Percentiles rank a stretch among this genome's conserved stretches.
Evolutionary conservation across 2,113 vertebrate species (phyloP).

Genomic region (Psettodes erumei): DNA sequence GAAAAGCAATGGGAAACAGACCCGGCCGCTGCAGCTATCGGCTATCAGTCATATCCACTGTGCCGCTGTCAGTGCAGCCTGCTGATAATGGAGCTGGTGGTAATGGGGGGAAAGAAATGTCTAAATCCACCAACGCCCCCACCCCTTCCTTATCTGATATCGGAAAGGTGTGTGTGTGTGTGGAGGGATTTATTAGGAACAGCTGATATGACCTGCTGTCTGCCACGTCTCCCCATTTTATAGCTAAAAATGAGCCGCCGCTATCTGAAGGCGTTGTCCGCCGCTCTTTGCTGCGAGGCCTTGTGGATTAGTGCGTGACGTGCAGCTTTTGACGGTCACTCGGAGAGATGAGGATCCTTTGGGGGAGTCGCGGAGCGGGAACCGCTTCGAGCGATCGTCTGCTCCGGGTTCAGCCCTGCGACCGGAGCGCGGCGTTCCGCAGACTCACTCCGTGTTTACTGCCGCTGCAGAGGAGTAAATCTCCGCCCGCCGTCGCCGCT

Average conservation of each 20-base stretch:
- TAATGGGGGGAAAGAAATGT: background rate
- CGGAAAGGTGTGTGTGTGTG: background rate
- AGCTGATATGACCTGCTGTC: no score
- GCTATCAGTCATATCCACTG: slow-evolving; percentile 52
- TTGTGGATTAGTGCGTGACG: no score
- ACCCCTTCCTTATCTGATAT: no score
- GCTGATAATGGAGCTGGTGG: background rate
- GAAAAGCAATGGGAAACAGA: slow-evolving; percentile 57
- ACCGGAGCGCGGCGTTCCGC: background rate
- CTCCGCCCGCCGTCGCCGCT: background rate
- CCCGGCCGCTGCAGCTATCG: slow-evolving; percentile 24
- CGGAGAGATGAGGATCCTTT: no score
- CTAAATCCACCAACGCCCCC: no score
- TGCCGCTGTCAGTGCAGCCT: slow-evolving; percentile 16
- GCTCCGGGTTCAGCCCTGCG: background rate
- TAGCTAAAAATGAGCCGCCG: background rate
- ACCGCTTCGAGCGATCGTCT: no score
- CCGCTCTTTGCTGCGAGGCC: no score
- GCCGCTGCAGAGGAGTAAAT: background rate
- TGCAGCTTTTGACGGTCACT: background rate
- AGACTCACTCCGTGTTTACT: background rate
- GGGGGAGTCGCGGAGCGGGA: no score
- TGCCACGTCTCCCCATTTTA: background rate
- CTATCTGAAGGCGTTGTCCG: background rate
- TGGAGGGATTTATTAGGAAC: no score